Evolutionary conservation across 2,888 invertebrate genomes (phyloP).

Genomic region (Ischnura elegans): DNA sequence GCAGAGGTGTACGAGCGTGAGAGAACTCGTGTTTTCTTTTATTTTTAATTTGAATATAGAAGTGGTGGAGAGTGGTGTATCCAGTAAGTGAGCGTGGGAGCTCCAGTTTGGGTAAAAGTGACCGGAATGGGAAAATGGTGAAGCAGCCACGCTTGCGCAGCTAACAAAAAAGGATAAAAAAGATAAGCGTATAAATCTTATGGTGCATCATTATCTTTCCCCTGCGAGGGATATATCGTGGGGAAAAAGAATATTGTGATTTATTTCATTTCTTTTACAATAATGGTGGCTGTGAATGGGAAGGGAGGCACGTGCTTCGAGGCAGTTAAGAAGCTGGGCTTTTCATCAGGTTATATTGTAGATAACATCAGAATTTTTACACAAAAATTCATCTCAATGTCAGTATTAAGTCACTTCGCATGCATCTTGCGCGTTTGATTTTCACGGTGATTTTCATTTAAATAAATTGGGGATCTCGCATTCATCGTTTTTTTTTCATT

Average conservation of each 20-base stretch:
- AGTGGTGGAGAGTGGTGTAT: background rate
- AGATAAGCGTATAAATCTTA: background rate
- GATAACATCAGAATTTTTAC: background rate
- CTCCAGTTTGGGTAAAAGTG: constrained; percentile 3
- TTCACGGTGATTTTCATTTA: background rate
- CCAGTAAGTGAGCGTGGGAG: background rate
- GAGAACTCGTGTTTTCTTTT: background rate
- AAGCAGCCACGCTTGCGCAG: background rate
- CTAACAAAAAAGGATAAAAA: background rate
- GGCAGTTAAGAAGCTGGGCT: background rate
- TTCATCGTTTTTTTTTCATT: background rate
- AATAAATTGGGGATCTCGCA: constrained; percentile 7
- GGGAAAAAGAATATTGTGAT: background rate
- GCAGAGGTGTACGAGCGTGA: background rate
- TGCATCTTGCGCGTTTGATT: background rate
- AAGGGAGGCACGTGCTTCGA: background rate
- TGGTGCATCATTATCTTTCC: background rate
- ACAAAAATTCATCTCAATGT: background rate
- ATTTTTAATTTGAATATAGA: background rate
- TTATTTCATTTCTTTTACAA: background rate
- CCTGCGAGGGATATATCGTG: background rate
- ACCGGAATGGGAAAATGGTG: background rate
- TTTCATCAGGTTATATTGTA: background rate
- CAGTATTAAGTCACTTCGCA: background rate
- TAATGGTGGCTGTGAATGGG: background rate